Base-by-base conservation (phyloP, 2,113 vertebrate species). In the Galeopterus variegatus region DNA sequence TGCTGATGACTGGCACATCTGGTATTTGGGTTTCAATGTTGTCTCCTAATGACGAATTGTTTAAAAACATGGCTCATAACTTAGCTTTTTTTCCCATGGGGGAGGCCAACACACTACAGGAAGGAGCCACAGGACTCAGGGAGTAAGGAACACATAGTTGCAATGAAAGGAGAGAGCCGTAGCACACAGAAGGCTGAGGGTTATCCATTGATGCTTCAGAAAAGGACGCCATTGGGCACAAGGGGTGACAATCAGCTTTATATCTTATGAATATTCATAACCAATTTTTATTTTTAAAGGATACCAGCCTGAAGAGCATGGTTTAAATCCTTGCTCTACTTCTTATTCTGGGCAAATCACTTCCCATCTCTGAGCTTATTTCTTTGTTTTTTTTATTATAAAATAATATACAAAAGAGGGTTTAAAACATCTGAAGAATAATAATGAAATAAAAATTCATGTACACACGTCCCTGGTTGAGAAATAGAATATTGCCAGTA, bases 301-400 rank as follows among this genome's bases (percentile, higher is more conserved):
- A 41, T 17, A n/a, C 50, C n/a, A 56, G 31, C 1, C 45, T 23
- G 14, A 81, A 67, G 64, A 41, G 18, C 5, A 5, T 54, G 72
- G 11, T 79, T 58, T 91, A 85, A 56, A 76, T 45, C 31, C 8
- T 54, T 56, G 52, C 33, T n/a, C 6, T 79, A 7, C 19, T 23
- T 56, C 33, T 79, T n/a, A n/a, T 52, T 77, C 9, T 13, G 3
- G 31, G 18, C 31, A 79, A 13, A 79, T n/a, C 31, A 24, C 26
- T n/a, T 31, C 31, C 82, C 9, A 14, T 28, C 23, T 67, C 52
- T 48, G 65, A 80, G 45, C 15, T 91, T 72, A 31, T 62, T 79
- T 89, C 19, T 94, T 58, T 93, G 12, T 93, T 75, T 54, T 94
- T 90, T 58, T 88, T 54, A 45, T 73, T 67, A 92, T 83, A 75